These are phyloP conservation scores for Stichodactyla mertensii DNA, from an alignment of 64 coral and sea anemone species.

Conservation along the genomic window DNA sequence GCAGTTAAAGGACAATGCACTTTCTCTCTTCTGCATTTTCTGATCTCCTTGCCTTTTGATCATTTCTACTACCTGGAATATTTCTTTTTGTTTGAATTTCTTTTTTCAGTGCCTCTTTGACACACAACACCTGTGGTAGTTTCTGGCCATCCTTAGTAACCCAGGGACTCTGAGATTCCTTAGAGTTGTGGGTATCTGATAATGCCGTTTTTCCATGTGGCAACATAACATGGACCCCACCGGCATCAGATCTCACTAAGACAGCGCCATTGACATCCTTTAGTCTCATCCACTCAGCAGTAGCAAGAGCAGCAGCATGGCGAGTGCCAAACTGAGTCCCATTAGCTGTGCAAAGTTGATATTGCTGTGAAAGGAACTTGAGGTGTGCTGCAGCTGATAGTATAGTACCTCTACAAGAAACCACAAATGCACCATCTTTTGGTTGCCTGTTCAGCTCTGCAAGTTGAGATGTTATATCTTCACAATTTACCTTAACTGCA, in stretches of 20 bases:
- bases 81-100: too few species aligned
- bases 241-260: too few species aligned
- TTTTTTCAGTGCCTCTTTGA: not conserved
- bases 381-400: conserved; percentile 1
- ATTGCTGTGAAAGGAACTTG: conserved; percentile 15
- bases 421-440: conserved; percentile 25
- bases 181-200: too few species aligned
- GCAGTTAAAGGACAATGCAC: too few species aligned
- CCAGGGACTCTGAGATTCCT: not conserved
- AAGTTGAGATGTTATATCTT: too few species aligned
- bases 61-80: too few species aligned
- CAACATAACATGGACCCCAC: too few species aligned
- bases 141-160: not conserved
- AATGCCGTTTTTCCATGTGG: too few species aligned
- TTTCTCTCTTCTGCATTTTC: too few species aligned
- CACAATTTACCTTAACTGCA: too few species aligned
- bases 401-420: conserved; percentile 15
- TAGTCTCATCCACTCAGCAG: not conserved
- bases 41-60: too few species aligned
- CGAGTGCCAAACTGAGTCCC: conserved; percentile 14
- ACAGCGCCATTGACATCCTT: too few species aligned
- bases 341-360: conserved; percentile 25
- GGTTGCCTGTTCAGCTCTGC: not conserved
- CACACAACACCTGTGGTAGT: conserved; percentile 5
- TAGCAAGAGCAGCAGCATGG: conserved; percentile 25